Conservation (phyloP, 2,113 vertebrate species). For the Canis aureus region DNA sequence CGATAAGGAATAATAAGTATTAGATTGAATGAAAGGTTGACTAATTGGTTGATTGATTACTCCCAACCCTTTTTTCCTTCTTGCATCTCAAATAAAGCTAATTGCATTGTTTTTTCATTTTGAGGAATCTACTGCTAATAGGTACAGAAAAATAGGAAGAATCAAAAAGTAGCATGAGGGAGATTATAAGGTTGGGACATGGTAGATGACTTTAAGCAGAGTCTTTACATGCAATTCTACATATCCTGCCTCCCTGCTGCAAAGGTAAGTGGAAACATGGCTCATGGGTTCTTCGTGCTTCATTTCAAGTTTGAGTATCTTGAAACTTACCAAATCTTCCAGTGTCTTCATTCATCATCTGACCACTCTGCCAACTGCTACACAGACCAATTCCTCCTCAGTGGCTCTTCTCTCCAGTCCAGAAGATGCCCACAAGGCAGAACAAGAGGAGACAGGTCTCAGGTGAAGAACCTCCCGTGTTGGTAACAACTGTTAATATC, state of each 20-base stretch:
- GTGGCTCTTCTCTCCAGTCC: neutral
- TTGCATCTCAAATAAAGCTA: neutral
- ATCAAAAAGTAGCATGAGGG: neutral
- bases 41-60: neutral
- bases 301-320: neutral
- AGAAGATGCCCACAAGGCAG: neutral
- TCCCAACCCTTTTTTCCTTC: neutral
- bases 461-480: neutral
- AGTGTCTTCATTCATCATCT: neutral
- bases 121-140: neutral
- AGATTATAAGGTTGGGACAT: neutral
- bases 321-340: neutral
- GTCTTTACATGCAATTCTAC: neutral
- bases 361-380: neutral
- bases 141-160: neutral
- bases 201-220: neutral
- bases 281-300: neutral
- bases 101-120: neutral
- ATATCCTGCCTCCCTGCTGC: neutral
- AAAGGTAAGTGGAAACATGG: neutral
- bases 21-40: neutral
- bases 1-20: neutral
- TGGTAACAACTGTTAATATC: too few species aligned
- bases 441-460: neutral
- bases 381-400: neutral